Base-by-base conservation (phyloP, 1,140 invertebrate species). In the Chymomyza costata region DNA sequence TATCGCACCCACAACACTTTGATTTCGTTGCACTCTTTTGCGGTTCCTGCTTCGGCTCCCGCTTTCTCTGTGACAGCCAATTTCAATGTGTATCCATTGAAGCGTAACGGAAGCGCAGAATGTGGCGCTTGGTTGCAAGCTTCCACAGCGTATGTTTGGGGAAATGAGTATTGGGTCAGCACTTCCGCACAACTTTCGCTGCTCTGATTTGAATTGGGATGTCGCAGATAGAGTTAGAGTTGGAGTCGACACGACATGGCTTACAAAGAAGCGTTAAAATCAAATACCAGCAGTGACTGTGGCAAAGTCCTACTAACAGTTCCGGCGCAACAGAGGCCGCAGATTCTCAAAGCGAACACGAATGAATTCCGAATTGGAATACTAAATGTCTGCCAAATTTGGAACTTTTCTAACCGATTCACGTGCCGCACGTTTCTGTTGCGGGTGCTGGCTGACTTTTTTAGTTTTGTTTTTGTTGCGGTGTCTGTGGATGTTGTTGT, bases 341-440 rank as follows among this genome's bases (percentile, higher is more conserved):
- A n/a, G n/a, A n/a, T n/a, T n/a, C n/a, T n/a, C n/a, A 34, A 34
- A 43, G 41, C 10, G 14, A 18, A n/a, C 30, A 11, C 17, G 28
- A 37, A n/a, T n/a, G n/a, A n/a, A n/a, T n/a, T n/a, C n/a, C n/a
- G n/a, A n/a, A n/a, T n/a, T 3, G 19, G 39, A n/a, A 44, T 15
- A 58, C 57, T n/a, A n/a, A n/a, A n/a, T 53, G 65, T 76, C 70
- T 78, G 51, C 53, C 47, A 43, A 70, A 70, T 66, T 67, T 52
- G 19, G 35, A 71, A 78, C 71, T 78, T 78, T 78, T 78, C 45
- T 53, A 49, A 25, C 21, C 3, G 21, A 25, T 8, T 3, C 3
- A 25, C 21, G 21, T 5, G 21, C 21, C 21, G 8, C 21, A 25
- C 21, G 21, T 25, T 25, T 25, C 21, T 3, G 3, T 25, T 25